phyloP scores from a whole-genome alignment of 2,113 vertebrate species.

The Oenanthe melanoleuca region DNA sequence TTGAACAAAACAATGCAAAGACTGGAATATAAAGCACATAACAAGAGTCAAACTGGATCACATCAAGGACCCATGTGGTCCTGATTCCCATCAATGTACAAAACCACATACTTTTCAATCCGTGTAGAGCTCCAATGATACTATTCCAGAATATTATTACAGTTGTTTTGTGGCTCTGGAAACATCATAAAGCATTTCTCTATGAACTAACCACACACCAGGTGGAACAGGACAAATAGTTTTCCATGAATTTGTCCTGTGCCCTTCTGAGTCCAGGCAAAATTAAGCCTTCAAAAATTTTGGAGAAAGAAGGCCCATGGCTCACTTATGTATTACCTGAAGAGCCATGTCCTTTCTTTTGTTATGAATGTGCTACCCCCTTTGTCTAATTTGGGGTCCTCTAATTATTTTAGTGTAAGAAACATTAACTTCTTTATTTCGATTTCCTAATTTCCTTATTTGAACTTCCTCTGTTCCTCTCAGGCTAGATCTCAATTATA shows the following conservation, averaged over 20 bases:
- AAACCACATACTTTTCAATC: not conserved
- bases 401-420: not conserved
- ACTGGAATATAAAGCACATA: not conserved
- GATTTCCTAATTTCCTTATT: no score
- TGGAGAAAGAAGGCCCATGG: rapidly evolving
- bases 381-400: not conserved
- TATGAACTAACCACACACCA: not conserved
- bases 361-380: not conserved
- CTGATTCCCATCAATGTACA: not conserved
- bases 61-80: not conserved
- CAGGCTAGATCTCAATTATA: not conserved
- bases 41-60: not conserved
- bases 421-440: not conserved
- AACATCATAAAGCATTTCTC: not conserved
- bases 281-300: not conserved
- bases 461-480: not conserved
- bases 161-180: not conserved
- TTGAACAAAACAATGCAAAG: not conserved
- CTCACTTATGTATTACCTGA: not conserved
- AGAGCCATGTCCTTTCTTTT: not conserved
- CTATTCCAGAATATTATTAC: not conserved
- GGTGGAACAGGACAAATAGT: not conserved
- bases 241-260: rapidly evolving
- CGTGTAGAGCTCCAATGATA: not conserved
- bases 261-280: not conserved